Conservation (phyloP, 2,888 invertebrate genomes). For the Agonopterix subpropinquella region DNA sequence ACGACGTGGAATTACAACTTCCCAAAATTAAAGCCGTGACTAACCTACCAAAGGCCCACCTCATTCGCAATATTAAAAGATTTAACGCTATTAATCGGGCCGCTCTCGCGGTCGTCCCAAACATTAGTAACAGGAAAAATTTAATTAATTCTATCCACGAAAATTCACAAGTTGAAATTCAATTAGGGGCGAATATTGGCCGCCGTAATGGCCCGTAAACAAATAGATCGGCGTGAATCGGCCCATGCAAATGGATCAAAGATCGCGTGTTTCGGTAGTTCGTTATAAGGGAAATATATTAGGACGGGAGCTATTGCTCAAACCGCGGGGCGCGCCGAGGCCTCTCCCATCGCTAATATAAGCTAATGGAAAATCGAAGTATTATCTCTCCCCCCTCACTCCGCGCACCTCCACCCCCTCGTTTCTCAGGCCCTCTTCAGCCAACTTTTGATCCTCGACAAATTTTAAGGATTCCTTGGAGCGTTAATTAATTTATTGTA, state of each 20-base stretch:
- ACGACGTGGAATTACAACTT: too few relatives aligned
- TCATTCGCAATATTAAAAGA: conserved; percentile 49
- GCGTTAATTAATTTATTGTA: conserved; percentile 76
- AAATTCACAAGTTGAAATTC: conserved; percentile 63
- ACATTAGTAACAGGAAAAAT: conserved; percentile 47
- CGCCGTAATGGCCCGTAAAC: conserved; percentile 59
- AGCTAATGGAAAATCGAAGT: conserved; percentile 74
- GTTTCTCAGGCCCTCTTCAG: conserved; percentile 23
- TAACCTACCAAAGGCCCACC: conserved; percentile 9
- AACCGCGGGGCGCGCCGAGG: conserved; percentile 48
- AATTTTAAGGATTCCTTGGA: conserved; percentile 72
- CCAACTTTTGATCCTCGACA: conserved; percentile 71
- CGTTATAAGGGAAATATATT: conserved; percentile 69
- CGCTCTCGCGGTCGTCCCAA: conserved; percentile 14
- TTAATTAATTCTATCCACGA: conserved; percentile 60
- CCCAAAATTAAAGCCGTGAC: too few relatives aligned
- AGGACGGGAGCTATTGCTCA: conserved; percentile 50
- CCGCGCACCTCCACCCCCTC: conserved; percentile 22
- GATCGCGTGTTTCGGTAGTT: conserved; percentile 68
- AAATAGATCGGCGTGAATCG: conserved; percentile 48
- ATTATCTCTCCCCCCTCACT: conserved; percentile 53
- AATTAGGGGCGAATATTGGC: conserved; percentile 60
- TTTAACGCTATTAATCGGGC: conserved; percentile 49
- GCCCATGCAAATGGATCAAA: conserved; percentile 69
- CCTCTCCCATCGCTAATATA: conserved; percentile 68